Evolutionary conservation across 1,140 invertebrate species (phyloP).

Genomic region (Hetaerina americana): DNA sequence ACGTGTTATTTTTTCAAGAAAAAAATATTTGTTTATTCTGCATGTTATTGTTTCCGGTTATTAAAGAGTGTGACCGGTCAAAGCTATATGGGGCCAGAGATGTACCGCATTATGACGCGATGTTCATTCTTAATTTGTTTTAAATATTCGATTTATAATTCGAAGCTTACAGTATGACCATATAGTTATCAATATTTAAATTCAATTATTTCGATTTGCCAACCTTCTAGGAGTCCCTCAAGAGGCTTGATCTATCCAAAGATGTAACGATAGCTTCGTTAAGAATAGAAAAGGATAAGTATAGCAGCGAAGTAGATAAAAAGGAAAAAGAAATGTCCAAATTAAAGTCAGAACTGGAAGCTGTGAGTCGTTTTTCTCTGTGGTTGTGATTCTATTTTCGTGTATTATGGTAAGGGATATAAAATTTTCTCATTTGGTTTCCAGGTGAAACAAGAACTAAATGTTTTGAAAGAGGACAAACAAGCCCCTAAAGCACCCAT

Average conservation of each 20-base stretch:
- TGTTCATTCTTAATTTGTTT: no score
- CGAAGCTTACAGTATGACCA: no score
- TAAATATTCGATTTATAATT: background rate
- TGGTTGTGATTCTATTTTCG: background rate
- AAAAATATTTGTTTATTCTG: no score
- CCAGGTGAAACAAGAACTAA: background rate
- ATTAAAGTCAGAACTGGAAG: constrained; percentile 24
- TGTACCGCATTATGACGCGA: no score
- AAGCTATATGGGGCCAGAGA: no score
- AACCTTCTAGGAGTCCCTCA: constrained; percentile 25
- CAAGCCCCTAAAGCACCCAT: background rate
- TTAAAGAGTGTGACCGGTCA: no score
- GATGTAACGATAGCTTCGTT: constrained; percentile 27
- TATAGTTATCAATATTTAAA: no score
- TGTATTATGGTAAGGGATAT: background rate
- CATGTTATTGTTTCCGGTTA: no score
- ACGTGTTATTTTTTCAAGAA: no score
- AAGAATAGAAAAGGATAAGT: constrained; percentile 27
- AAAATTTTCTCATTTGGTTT: background rate
- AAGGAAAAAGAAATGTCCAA: constrained; percentile 26
- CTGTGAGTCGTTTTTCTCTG: background rate
- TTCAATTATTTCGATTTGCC: no score
- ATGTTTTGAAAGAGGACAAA: background rate
- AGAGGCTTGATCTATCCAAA: constrained; percentile 27
- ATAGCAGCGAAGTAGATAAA: constrained; percentile 23